A percentile compares a stretch with the other conserved stretches of the same genome.
These are phyloP conservation scores for Macropodus opercularis DNA, from an alignment of 2,797 vertebrate species.

Conservation along the genomic window DNA sequence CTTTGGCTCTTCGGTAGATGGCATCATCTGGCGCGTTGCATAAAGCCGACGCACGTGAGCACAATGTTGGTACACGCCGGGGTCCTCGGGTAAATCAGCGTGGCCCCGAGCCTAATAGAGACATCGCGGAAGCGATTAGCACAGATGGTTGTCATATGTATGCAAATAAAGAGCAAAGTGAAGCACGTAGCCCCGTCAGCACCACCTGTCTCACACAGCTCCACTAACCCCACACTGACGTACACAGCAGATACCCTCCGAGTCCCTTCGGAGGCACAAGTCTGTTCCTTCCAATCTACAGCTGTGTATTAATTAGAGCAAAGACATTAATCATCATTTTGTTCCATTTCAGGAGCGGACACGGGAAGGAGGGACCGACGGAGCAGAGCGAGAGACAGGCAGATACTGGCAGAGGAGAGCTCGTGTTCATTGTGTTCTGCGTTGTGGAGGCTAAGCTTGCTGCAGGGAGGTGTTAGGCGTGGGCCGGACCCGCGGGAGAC, in stretches of 20 bases:
- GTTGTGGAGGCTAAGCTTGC: slow-evolving; percentile 66
- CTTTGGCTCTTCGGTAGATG: slow-evolving; percentile 34
- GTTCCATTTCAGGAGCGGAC: slow-evolving; percentile 67
- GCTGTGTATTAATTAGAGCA: slow-evolving; percentile 89
- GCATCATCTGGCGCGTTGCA: slow-evolving; percentile 62
- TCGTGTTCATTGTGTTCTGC: slow-evolving; percentile 37
- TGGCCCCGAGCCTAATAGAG: slow-evolving; percentile 89
- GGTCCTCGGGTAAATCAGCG: slow-evolving; percentile 61
- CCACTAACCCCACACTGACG: slow-evolving; percentile 17
- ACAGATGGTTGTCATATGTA: slow-evolving; percentile 99
- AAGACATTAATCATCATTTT: slow-evolving; percentile 93
- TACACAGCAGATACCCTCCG: slow-evolving; percentile 72
- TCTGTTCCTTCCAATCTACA: slow-evolving; percentile 83
- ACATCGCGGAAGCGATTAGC: slow-evolving; percentile 91
- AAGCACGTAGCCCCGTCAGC: slow-evolving; percentile 89
- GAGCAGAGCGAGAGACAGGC: slow-evolving; percentile 10
- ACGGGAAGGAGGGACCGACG: slow-evolving; percentile 33
- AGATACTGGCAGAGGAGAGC: slow-evolving; percentile 22
- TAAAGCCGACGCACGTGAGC: slow-evolving; percentile 51
- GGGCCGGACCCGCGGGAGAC: slow-evolving; percentile 30
- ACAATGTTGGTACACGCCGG: slow-evolving; percentile 51
- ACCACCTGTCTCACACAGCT: slow-evolving; percentile 92
- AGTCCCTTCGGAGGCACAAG: slow-evolving; percentile 81
- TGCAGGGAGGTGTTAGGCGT: slow-evolving; percentile 70
- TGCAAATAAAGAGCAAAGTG: slow-evolving; percentile 98